Conservation (phyloP, 1,140 invertebrate genomes). For the Drosophila elegans region DNA sequence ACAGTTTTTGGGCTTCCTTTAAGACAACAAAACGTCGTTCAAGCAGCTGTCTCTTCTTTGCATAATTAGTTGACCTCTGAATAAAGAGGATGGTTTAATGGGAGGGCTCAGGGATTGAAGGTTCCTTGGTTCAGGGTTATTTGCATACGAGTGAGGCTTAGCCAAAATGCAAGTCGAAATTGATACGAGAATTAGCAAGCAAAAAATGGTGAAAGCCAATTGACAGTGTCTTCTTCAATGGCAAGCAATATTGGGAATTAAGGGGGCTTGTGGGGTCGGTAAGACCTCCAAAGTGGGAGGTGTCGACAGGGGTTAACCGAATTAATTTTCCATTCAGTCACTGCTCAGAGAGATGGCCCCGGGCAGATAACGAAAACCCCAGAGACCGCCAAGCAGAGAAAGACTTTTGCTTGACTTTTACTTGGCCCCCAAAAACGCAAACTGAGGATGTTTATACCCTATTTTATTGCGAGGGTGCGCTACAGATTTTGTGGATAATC, state of each 20-base stretch:
- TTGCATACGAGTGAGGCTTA: constrained; percentile 15
- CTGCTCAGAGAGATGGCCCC: constrained; percentile 61
- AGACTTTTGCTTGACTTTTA: constrained; percentile 53
- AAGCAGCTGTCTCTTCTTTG: constrained; percentile 25
- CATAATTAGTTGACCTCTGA: constrained; percentile 63
- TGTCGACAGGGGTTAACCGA: constrained; percentile 80
- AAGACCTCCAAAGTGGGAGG: constrained; percentile 60
- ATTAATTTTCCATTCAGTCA: constrained; percentile 75
- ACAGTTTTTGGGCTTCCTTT: constrained; percentile 53
- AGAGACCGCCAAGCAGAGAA: constrained; percentile 9
- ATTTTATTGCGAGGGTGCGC: background rate
- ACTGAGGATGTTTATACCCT: constrained; percentile 12
- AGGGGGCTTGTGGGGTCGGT: constrained; percentile 12
- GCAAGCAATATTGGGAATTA: constrained; percentile 1
- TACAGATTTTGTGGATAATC: background rate
- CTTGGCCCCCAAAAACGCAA: constrained; percentile 8
- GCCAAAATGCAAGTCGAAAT: constrained; percentile 17
- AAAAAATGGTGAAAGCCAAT: constrained; percentile 39
- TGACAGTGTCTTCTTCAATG: constrained; percentile 40
- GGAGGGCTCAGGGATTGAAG: constrained; percentile 18
- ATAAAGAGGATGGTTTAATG: background rate
- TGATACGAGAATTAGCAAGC: constrained; percentile 36
- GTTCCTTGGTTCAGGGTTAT: constrained; percentile 14
- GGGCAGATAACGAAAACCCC: constrained; percentile 47
- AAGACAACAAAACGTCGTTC: constrained; percentile 14